Evolutionary conservation across 2,888 invertebrate species (phyloP).

Genomic region (Tetropium fuscum): DNA sequence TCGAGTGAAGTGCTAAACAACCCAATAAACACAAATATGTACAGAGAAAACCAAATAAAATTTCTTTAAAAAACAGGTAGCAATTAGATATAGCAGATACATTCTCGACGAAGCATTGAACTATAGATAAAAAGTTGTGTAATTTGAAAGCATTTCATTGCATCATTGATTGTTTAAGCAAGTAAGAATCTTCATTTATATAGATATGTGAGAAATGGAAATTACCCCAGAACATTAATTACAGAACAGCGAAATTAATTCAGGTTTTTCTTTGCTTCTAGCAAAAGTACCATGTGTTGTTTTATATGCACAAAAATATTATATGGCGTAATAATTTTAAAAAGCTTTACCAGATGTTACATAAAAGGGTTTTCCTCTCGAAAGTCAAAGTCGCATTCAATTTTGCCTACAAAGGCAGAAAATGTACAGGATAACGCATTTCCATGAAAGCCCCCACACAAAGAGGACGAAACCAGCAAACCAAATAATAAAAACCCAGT

Average conservation of each 20-base stretch:
- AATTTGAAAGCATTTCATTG: neutral
- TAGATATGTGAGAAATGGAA: too few relatives aligned
- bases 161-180: neutral
- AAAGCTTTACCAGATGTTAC: neutral
- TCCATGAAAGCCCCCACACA: neutral
- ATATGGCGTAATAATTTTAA: neutral
- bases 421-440: neutral
- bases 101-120: neutral
- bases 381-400: neutral
- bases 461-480: constrained; percentile 1
- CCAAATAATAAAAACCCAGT: constrained; percentile 5
- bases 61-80: constrained; percentile 4
- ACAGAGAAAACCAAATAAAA: neutral
- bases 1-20: constrained; percentile 2
- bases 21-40: neutral
- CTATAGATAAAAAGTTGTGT: neutral
- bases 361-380: neutral
- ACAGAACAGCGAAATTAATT: too few relatives aligned
- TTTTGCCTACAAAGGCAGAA: neutral
- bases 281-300: too few relatives aligned
- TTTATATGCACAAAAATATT: too few relatives aligned
- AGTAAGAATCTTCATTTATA: neutral
- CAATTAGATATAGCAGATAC: neutral
- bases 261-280: too few relatives aligned
- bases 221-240: too few relatives aligned